Evolutionary conservation across 2,888 invertebrate species (phyloP), one percentile per base, ranked within the genome.

Genomic region (Nysson spinosus): DNA sequence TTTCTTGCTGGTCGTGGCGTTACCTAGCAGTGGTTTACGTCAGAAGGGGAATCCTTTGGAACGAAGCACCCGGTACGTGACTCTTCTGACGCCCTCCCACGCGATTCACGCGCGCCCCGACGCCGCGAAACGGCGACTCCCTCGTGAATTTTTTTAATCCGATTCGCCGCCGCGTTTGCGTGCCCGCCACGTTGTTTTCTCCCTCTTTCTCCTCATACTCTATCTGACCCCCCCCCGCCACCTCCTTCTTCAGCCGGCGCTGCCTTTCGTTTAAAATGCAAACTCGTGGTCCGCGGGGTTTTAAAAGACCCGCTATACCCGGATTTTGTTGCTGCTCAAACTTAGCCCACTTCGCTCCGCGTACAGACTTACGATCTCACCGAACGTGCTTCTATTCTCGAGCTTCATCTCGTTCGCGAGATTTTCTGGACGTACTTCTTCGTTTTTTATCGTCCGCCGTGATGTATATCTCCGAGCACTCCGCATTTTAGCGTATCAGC

Each of bases 231-330:
- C 24, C 6, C 17, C 0, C 6, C 20, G 4, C 6, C 12, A 26
- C 12, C n/a, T n/a, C 11, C 4, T 14, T 43, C 11, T 20, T 44
- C 50, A 14, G 40, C 51, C 24, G 30, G 32, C 72, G 68, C n/a
- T n/a, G n/a, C n/a, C n/a, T n/a, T 72, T 75, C 78, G 79, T 78
- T 81, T 81, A 79, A 80, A 80, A 81, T 81, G 80, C 81, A 81
- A 81, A 81, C 79, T 61, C 68, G 69, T 61, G 67, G 69, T 64
- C 72, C 72, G 57, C 69, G 66, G 75, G 71, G 68, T 73, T 78
- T 75, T 74, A 73, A 78, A 77, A 73, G 75, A 77, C 69, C 75
- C 75, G 71, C 74, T 60, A 47, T 64, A 67, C 55, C 64, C 55
- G 73, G 69, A 74, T 76, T 72, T 69, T 65, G 74, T 71, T 70